Evolutionary conservation across 2,113 vertebrate genomes (phyloP), one percentile per base, ranked within the genome.

Genomic region (Mesembrinibis cayennensis): DNA sequence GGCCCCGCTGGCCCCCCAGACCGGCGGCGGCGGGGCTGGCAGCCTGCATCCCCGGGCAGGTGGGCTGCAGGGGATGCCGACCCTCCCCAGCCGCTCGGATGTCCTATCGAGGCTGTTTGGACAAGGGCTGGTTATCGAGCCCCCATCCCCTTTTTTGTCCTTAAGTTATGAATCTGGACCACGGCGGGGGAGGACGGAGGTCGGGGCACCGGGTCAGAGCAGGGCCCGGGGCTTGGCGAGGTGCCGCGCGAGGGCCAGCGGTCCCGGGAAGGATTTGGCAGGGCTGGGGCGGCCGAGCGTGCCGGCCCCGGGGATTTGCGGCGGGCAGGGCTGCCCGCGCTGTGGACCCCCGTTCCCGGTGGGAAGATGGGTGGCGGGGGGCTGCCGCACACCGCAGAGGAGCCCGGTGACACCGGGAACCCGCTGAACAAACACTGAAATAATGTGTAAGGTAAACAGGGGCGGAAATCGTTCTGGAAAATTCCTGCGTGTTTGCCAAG

Each of bases 401-500:
- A 89, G 87, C 82, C 84, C 13, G 7, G 66, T 77, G 94, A 70
- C 69, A 84, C 32, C 16, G 49, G 94, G 84, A 96, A 76, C 89
- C 38, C 50, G 1, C 77, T 89, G 92, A 97, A 59, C 92, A 96
- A 97, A 97, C 91, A 71, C 80, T 53, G 89, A 84, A 95, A 95
- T 93, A 81, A 69, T 18, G 89, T 89, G 89, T 74, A 95, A 94
- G 95, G 96, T 97, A 96, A 97, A 97, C 96, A 95, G 94, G 72
- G 96, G 83, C 15, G 53, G 95, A 95, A 96, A 85, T 55, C 17
- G 6, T 96, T 97, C 97, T 95, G 91, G 97, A 97, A 97, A 95
- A 97, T 97, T 97, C 95, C 93, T 95, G 80, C 7, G 6, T 52
- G 47, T 93, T 95, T 89, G 78, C 89, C 87, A 69, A 89, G 73